Base-by-base conservation (phyloP, 2,113 vertebrate species). In the Marmota flaviventris region DNA sequence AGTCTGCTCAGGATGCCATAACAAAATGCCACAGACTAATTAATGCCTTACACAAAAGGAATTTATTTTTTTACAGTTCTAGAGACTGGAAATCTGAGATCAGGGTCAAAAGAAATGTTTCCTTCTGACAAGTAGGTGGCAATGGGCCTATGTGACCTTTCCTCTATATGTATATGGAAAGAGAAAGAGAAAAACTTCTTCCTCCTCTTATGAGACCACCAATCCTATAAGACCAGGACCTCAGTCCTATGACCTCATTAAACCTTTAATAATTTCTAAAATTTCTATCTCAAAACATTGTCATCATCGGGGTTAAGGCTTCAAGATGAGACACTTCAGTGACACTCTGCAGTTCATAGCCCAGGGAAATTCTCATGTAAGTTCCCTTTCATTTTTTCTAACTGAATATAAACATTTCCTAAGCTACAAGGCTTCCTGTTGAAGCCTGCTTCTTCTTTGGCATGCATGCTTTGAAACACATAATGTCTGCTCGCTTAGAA, bases 321-420 rank as follows among this genome's bases (percentile, higher is more conserved):
- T 63, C 92, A 94, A 48, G 1, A 88, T 63, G 3, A 61, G 45
- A 94, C 37, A 77, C 72, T 73, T 29, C 18, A 25, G 29, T 13
- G 12, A 12, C 8, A 63, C 6, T 51, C 24, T n/a, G 56, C 48
- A 78, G 58, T 39, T 5, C n/a, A 42, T n/a, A 69, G 48, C 48
- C 81, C 39, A 87, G 42, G 4, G 9, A 48, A 14, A 90, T 67
- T 70, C 27, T 85, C 67, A 67, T 85, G 70, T 69, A 56, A 81
- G 61, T 94, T 85, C 22, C 56, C n/a, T 77, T 85, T 22, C 53
- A 51, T 25, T 91, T 8, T 79, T 16, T 7, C 32, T 24, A 81
- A 27, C 27, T 69, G 22, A 89, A 39, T 82, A 83, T 48, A 95
- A 96, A 82, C 95, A 93, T 93, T 96, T 97, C 70, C 73, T 89